Evolutionary conservation across 2,888 invertebrate species (phyloP).

Genomic region (Eupithecia tripunctaria): DNA sequence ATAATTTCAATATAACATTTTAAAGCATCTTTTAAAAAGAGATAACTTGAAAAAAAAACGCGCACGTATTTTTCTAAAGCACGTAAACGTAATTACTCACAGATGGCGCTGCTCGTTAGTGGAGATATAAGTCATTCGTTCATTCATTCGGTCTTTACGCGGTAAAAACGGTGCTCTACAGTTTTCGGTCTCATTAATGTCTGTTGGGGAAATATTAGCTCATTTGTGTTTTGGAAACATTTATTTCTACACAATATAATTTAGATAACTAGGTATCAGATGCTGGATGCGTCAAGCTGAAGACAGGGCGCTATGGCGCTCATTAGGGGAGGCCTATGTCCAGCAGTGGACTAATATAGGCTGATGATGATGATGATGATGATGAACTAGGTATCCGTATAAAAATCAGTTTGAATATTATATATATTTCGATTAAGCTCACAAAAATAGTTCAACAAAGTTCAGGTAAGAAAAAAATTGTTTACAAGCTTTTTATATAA

Average conservation of each 20-base stretch:
- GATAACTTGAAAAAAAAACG: constrained; percentile 65
- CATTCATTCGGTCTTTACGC: constrained; percentile 41
- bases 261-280: background rate
- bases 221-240: background rate
- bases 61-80: constrained; percentile 65
- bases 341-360: no score
- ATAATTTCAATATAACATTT: constrained; percentile 5
- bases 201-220: constrained; percentile 5
- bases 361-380: no score
- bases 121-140: constrained; percentile 54
- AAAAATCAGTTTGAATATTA: background rate
- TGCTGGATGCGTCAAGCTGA: no score
- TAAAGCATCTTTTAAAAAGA: constrained; percentile 43
- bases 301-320: no score
- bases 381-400: no score
- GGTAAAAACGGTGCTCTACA: constrained; percentile 24
- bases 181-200: constrained; percentile 10
- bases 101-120: constrained; percentile 76
- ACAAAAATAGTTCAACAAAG: no score
- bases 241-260: background rate
- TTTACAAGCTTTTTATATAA: background rate
- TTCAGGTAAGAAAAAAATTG: no score
- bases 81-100: constrained; percentile 73
- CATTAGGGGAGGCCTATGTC: no score
- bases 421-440: background rate